Conservation (phyloP, 2,888 invertebrate species). For the Tenthredo livida region DNA sequence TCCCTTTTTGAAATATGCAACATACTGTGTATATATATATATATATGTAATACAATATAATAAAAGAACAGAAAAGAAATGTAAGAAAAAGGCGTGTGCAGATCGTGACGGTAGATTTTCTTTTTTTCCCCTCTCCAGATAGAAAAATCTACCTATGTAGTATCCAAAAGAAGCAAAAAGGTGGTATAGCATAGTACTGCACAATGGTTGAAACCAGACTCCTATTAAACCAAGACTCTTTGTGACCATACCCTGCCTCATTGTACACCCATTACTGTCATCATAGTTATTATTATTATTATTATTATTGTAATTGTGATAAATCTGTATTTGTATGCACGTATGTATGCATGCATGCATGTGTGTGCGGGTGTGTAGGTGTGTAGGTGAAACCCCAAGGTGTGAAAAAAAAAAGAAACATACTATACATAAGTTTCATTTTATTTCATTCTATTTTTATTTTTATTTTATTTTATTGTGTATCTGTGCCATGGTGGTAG, state of each 20-base stretch:
- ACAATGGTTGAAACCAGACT: slow-evolving; percentile 69
- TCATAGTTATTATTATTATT: neutral
- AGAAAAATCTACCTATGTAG: slow-evolving; percentile 29
- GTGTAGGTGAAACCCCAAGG: neutral
- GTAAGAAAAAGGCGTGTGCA: neutral
- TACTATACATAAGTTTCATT: neutral
- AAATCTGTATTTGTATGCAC: too few species aligned
- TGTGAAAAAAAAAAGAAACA: neutral
- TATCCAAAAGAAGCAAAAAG: slow-evolving; percentile 36
- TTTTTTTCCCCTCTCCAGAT: too few species aligned
- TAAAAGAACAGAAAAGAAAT: neutral
- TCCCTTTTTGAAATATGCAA: too few species aligned
- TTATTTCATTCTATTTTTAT: slow-evolving; percentile 67
- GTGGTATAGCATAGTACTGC: neutral
- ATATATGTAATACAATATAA: neutral
- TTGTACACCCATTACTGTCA: slow-evolving; percentile 39
- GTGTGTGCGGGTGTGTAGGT: too few species aligned
- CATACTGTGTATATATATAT: neutral
- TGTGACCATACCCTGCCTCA: slow-evolving; percentile 59
- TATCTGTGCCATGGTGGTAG: slow-evolving; percentile 9
- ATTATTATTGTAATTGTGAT: neutral
- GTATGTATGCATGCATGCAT: too few species aligned
- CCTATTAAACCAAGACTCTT: slow-evolving; percentile 77
- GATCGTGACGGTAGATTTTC: slow-evolving; percentile 40
- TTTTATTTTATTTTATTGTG: slow-evolving; percentile 68